Evolutionary conservation across 2,113 vertebrate species (phyloP).

Genomic region (Chlorodrepanis virens): DNA sequence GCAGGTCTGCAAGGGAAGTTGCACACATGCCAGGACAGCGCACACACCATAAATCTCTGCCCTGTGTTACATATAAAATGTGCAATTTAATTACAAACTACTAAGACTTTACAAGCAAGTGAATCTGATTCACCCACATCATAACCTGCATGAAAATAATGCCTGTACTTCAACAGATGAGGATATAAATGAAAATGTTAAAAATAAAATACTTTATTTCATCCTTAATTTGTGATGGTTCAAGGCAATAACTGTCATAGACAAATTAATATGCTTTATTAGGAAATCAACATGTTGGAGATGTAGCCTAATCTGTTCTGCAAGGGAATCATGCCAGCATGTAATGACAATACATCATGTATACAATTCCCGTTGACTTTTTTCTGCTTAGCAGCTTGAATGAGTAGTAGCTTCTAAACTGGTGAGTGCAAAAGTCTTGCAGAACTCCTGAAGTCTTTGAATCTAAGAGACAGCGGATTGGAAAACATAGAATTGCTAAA

Average conservation of each 20-base stretch:
- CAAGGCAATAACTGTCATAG: constrained; percentile 27
- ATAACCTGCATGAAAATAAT: constrained; percentile 39
- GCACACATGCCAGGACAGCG: background rate
- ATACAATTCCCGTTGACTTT: background rate
- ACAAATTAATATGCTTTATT: constrained; percentile 55
- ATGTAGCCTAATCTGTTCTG: background rate
- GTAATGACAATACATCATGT: background rate
- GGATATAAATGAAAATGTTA: constrained; percentile 43
- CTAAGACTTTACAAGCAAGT: constrained; percentile 19
- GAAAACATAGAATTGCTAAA: background rate
- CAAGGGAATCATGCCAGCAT: background rate
- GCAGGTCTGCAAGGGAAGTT: background rate
- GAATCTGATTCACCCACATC: constrained; percentile 22
- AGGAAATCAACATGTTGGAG: constrained; percentile 24
- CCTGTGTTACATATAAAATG: background rate
- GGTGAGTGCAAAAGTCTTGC: background rate
- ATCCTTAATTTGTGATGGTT: constrained; percentile 33
- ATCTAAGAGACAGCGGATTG: background rate
- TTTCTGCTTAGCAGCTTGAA: background rate
- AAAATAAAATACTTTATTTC: constrained; percentile 40
- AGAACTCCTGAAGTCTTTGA: background rate
- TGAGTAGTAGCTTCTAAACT: background rate
- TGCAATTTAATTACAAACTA: constrained; percentile 35
- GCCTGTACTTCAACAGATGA: constrained; percentile 15
- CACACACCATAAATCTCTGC: background rate